Conservation (phyloP, 2,113 vertebrate species). For the Mohoua ochrocephala region DNA sequence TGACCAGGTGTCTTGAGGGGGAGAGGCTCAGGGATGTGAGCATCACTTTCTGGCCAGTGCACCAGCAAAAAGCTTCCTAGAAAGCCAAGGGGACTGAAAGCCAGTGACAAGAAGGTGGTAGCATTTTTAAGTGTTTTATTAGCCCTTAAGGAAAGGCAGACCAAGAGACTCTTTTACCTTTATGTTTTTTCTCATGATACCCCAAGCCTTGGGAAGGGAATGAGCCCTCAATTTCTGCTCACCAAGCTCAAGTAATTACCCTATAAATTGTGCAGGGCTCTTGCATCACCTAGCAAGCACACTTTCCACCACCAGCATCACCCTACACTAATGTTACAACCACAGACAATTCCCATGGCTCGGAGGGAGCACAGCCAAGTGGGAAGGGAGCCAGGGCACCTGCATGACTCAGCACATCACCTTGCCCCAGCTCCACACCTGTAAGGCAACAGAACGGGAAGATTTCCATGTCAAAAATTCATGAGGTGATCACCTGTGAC, state of each 20-base stretch:
- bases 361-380: neutral
- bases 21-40: neutral
- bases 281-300: neutral
- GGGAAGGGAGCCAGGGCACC: neutral
- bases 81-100: neutral
- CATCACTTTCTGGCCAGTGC: no score
- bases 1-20: neutral
- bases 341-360: neutral
- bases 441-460: neutral
- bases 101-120: neutral
- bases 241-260: neutral
- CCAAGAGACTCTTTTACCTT: neutral
- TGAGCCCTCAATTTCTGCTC: neutral
- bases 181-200: neutral
- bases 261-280: neutral
- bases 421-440: neutral
- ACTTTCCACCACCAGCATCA: neutral
- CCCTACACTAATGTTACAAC: neutral
- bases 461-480: neutral
- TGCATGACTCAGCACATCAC: accelerated
- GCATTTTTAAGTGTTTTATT: neutral
- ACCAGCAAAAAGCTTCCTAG: neutral
- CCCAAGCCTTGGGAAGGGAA: neutral
- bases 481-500: neutral
- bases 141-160: neutral